phyloP scores from a whole-genome alignment of 2,113 vertebrate genomes.

The Pteropus alecto region DNA sequence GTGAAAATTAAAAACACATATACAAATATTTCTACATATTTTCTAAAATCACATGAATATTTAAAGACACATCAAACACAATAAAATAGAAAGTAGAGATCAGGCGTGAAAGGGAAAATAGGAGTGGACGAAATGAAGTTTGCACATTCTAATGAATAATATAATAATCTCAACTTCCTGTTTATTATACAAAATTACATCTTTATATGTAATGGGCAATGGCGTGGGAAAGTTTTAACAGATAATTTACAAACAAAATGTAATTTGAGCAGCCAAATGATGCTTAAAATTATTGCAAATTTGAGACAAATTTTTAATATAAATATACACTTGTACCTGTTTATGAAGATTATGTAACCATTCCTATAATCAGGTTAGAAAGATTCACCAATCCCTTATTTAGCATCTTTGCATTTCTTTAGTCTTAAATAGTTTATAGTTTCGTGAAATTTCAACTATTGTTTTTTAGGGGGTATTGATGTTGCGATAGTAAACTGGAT shows the following conservation, averaged over 20 bases:
- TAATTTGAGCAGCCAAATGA: not conserved
- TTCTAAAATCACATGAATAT: not conserved
- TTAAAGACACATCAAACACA: not conserved
- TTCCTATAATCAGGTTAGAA: not conserved
- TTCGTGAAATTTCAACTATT: not conserved
- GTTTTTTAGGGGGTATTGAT: not conserved
- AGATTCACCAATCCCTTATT: not conserved
- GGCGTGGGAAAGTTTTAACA: not conserved
- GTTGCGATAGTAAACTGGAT: not conserved
- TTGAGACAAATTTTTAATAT: not conserved
- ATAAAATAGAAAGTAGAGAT: not conserved
- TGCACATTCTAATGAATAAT: not conserved
- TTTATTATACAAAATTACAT: not conserved
- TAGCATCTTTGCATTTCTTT: not conserved
- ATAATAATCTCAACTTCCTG: not conserved
- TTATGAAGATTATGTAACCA: not conserved
- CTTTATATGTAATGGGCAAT: not conserved
- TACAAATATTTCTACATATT: not conserved
- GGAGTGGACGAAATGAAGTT: not conserved
- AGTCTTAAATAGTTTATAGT: not conserved
- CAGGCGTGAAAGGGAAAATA: not conserved
- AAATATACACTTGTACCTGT: not conserved
- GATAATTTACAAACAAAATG: not conserved
- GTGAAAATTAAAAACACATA: not conserved
- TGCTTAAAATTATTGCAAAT: not conserved